Evolutionary conservation across 2,113 vertebrate genomes (phyloP), one percentile per base, ranked within the genome.

Genomic region (Callorhinus ursinus): DNA sequence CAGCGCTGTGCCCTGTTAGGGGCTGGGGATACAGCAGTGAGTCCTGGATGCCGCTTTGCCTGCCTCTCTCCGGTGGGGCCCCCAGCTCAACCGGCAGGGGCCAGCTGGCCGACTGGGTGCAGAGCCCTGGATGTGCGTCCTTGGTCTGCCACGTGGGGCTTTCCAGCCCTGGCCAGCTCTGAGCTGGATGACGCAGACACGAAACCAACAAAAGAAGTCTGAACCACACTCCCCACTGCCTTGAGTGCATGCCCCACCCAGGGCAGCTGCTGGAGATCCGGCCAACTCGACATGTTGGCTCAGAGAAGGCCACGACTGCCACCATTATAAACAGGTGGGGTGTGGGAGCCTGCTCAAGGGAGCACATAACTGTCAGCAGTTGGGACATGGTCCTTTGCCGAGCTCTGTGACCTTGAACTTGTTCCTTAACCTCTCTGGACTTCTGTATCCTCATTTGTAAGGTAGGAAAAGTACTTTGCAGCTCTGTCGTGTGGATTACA

Each of bases 181-280:
- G 61, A 83, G 57, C 57, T 84, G 4, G 0, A 10, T 4, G 18
- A 63, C 16, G 33, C 67, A 33, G n/a, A 72, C 1, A 1, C 39
- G 57, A 67, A 77, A 22, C 14, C 71, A 24, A 31, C 72, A 42
- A 22, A 86, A n/a, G 71, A 33, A 22, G 57, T 15, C 49, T 51
- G 90, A 81, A 6, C 28, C 13, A 10, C 22, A 4, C 24, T 28
- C 16, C 16, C 57, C 4, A 0, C 55, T 1, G 21, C 22, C 36
- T 49, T 10, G 7, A 28, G n/a, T 0, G 9, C 33, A 1, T 11
- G 0, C 3, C 18, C 22, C 49, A 5, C n/a, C 36, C 9, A 0
- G 21, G 31, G 65, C 15, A 63, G 46, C 24, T 31, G 31, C 85
- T 39, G 49, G 31, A 76, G 82, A 19, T 15, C 26, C 57, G 4